Conservation (phyloP, 2,888 invertebrate genomes). For the Cryptocephalus primarius region DNA sequence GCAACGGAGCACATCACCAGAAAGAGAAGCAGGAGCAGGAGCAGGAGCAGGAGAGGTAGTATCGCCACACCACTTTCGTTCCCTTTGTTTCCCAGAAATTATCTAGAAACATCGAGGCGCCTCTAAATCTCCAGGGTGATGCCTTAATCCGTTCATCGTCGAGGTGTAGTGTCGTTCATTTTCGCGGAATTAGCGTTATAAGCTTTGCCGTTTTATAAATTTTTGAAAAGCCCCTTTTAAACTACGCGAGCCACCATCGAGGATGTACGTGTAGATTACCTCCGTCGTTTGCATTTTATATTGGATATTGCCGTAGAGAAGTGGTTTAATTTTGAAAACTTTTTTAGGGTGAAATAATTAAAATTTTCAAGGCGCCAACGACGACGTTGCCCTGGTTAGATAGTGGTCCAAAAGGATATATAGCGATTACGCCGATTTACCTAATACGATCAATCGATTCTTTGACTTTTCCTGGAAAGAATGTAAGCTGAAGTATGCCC, state of each 20-base stretch:
- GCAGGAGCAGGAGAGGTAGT: too few relatives aligned
- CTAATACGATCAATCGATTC: too few relatives aligned
- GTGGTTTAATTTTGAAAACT: constrained; percentile 15
- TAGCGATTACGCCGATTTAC: too few relatives aligned
- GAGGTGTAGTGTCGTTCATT: constrained; percentile 22
- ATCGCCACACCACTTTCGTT: constrained; percentile 9
- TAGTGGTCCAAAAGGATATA: too few relatives aligned
- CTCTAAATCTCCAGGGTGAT: constrained; percentile 24
- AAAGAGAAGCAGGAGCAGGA: too few relatives aligned
- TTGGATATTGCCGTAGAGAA: constrained; percentile 17
- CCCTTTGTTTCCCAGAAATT: too few relatives aligned
- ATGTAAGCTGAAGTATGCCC: too few relatives aligned
- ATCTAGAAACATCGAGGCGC: constrained; percentile 20
- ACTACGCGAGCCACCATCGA: constrained; percentile 6
- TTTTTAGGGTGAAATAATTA: too few relatives aligned
- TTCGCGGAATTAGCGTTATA: constrained; percentile 20
- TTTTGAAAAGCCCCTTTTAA: constrained; percentile 21
- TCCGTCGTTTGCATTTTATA: constrained; percentile 20
- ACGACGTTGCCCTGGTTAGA: too few relatives aligned
- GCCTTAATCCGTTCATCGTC: constrained; percentile 22
- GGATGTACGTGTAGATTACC: constrained; percentile 22
- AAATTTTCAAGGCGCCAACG: too few relatives aligned
- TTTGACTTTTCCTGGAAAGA: too few relatives aligned
- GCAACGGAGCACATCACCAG: too few relatives aligned
- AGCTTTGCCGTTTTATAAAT: constrained; percentile 20